Evolutionary conservation across 2,797 vertebrate species (phyloP).

Genomic region (Myotis vivesi): DNA sequence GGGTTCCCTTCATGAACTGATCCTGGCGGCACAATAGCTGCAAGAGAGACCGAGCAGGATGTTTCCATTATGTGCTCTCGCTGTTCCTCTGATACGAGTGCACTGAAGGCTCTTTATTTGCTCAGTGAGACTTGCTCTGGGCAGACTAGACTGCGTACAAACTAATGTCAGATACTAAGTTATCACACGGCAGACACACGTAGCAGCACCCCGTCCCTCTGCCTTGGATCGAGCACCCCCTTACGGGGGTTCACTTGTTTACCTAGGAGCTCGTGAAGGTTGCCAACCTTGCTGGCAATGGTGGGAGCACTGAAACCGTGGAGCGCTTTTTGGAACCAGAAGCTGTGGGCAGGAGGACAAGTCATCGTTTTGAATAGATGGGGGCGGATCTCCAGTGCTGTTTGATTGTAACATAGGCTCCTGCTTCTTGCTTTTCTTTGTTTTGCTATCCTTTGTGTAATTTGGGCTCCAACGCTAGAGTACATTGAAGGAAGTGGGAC

Average conservation of each 20-base stretch:
- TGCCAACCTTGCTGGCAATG: slow-evolving; percentile 31
- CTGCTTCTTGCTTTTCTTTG: not conserved
- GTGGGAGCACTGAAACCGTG: not conserved
- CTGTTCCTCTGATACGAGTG: not conserved
- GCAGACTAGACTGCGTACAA: not conserved
- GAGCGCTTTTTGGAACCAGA: slow-evolving; percentile 36
- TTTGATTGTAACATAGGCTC: not conserved
- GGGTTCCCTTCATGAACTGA: not conserved
- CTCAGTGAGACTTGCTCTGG: not conserved
- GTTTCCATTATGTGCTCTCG: not conserved
- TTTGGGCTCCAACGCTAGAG: not conserved
- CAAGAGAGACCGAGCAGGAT: not conserved
- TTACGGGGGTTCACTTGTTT: not conserved
- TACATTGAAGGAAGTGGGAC: not conserved
- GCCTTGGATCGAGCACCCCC: not conserved
- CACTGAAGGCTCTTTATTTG: not conserved
- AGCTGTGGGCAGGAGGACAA: slow-evolving; percentile 49
- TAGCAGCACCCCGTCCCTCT: not conserved
- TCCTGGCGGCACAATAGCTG: not conserved
- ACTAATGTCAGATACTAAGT: not conserved
- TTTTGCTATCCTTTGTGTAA: not conserved
- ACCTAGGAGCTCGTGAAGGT: not conserved
- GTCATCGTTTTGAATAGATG: not conserved
- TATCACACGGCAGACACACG: not conserved
- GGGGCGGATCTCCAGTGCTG: not conserved